Conservation (phyloP, 1,140 invertebrate species). For the Dysdera silvatica region DNA sequence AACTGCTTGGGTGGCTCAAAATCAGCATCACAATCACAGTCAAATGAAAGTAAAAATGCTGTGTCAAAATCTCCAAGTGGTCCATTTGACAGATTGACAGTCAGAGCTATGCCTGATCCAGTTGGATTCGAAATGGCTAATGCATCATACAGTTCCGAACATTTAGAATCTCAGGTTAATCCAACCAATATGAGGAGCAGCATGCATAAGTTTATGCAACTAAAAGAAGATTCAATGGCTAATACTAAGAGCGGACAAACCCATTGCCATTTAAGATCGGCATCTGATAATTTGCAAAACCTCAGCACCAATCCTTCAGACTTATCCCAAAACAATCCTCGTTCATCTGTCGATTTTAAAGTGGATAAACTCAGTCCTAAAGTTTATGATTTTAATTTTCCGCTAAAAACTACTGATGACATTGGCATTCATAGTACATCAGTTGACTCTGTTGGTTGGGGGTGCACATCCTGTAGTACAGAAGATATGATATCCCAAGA, state of each 20-base stretch:
- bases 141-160: conserved; percentile 11
- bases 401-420: conserved; percentile 20
- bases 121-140: conserved; percentile 33
- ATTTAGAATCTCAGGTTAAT: conserved; percentile 31
- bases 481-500: conserved; percentile 17
- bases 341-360: background rate
- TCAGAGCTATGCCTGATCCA: conserved; percentile 49
- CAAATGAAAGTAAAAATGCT: conserved; percentile 7
- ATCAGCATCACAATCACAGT: conserved; percentile 4
- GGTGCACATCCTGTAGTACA: conserved; percentile 25
- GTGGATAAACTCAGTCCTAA: conserved; percentile 28
- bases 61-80: background rate
- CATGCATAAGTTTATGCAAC: conserved; percentile 43
- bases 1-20: conserved; percentile 6
- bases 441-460: conserved; percentile 21
- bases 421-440: conserved; percentile 16
- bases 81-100: conserved; percentile 43
- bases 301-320: background rate
- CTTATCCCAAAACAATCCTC: background rate
- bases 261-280: background rate
- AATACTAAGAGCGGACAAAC: conserved; percentile 6
- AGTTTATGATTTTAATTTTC: conserved; percentile 29
- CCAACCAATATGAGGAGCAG: conserved; percentile 37
- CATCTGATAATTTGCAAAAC: background rate
- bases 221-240: conserved; percentile 26